Conservation (phyloP, 2,888 invertebrate genomes). For the Heliconius ethilla region DNA sequence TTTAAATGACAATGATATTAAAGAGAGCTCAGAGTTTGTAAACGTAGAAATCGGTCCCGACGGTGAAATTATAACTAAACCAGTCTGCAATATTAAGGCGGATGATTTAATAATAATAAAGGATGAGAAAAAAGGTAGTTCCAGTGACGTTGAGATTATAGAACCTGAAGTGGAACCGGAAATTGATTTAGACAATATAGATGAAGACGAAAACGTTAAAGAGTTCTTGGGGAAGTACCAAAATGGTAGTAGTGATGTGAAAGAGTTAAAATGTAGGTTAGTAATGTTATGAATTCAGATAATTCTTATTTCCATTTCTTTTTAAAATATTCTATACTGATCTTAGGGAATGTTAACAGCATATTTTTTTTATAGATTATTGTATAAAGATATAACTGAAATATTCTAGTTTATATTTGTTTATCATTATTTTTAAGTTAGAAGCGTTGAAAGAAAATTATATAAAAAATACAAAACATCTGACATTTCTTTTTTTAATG, state of each 20-base stretch:
- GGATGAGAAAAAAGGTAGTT: constrained; percentile 57
- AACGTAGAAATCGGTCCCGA: constrained; percentile 75
- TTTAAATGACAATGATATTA: constrained; percentile 9
- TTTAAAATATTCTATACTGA: too few relatives aligned
- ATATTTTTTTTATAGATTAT: too few relatives aligned
- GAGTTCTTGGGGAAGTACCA: constrained; percentile 73
- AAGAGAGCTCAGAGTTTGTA: constrained; percentile 58
- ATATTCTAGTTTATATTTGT: too few relatives aligned
- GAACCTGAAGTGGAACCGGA: constrained; percentile 65
- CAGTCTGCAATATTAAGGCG: constrained; percentile 55
- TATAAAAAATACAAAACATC: neutral
- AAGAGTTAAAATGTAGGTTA: constrained; percentile 72
- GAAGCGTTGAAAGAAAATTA: neutral
- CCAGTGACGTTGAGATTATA: constrained; percentile 72
- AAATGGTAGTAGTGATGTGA: constrained; percentile 50
- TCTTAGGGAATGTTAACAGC: too few relatives aligned
- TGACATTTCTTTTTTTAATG: too few relatives aligned
- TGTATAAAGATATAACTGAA: too few relatives aligned
- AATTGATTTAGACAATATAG: constrained; percentile 72
- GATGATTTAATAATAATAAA: constrained; percentile 59
- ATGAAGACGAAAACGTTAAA: constrained; percentile 74
- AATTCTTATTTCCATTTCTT: too few relatives aligned
- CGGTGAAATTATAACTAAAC: constrained; percentile 68
- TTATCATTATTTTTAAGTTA: too few relatives aligned
- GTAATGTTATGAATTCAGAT: neutral